Evolutionary conservation across 2,113 vertebrate species (phyloP).

Genomic region (Gadus macrocephalus): DNA sequence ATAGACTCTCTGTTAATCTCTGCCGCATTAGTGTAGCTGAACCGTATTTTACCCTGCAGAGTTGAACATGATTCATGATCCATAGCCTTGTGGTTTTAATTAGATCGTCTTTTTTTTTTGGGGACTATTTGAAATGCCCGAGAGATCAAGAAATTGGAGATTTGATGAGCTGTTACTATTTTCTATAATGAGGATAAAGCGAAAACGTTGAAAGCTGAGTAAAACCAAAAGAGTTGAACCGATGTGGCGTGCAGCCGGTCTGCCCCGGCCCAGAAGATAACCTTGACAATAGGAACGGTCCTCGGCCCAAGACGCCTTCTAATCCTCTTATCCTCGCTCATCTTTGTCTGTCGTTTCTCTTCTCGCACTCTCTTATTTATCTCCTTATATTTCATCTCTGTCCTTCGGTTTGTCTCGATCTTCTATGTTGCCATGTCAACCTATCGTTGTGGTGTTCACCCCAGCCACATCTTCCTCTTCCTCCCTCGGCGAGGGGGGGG

Average conservation of each 20-base stretch:
- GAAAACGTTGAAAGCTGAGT: background rate
- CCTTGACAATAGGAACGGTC: constrained; percentile 23
- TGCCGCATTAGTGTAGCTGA: too few relatives aligned
- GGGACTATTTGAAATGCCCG: too few relatives aligned
- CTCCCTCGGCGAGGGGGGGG: background rate
- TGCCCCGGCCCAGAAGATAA: constrained; percentile 29
- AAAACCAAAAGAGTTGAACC: constrained; percentile 4
- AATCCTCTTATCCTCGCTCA: background rate
- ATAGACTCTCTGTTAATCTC: too few relatives aligned
- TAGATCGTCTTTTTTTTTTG: too few relatives aligned
- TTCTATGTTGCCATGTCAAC: constrained; percentile 1
- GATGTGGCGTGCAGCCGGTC: constrained; percentile 44
- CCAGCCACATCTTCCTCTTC: constrained; percentile 6
- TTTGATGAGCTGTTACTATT: background rate
- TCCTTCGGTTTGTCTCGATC: background rate
- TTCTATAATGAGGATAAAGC: too few relatives aligned
- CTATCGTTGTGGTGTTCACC: constrained; percentile 2
- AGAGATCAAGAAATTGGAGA: background rate
- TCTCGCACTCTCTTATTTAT: background rate
- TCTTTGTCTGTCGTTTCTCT: background rate
- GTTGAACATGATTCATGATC: too few relatives aligned
- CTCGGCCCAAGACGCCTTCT: background rate
- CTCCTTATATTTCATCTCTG: background rate
- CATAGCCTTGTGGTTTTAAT: too few relatives aligned
- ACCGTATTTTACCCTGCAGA: too few relatives aligned